Base-by-base conservation (phyloP, 2,113 vertebrate genomes). In the Gobio gobio region DNA sequence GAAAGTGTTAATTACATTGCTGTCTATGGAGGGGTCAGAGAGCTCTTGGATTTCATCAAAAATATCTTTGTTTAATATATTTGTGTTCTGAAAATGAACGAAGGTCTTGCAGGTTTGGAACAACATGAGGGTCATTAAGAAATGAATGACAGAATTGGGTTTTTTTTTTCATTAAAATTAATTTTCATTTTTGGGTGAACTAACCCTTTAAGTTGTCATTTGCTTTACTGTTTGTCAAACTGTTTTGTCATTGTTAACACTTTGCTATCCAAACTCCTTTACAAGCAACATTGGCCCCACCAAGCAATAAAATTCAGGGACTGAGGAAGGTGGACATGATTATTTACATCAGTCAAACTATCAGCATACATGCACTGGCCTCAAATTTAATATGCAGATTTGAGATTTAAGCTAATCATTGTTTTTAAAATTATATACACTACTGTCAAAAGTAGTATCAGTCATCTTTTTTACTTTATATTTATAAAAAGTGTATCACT, bases 251-350 rank as follows among this genome's bases (percentile, higher is more conserved):
- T 61, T 51, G 47, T 29, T 79, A 63, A 79, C 20, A 58, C 36
- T 76, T 54, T 26, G 24, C 4, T 47, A 26, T 80, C 51, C 16
- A 77, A 20, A 33, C 9, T 12, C 29, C 74, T 22, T 77, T 54
- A 22, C 12, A 24, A 18, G 45, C 29, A 58, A 22, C 1, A 78
- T n/a, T 58, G 29, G 20, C 66, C 18, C 24, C 5, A 36, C 36
- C 9, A 77, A 33, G 3, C 29, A 58, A 22, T 58, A 33, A 12
- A 77, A 33, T 33, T 66, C 18, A 49, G 22, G 8, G 73, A 82
- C 85, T 88, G 85, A 86, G 87, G 85, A 86, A 85, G 72, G 54
- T 73, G 85, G 76, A 82, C 85, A 84, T 66, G 51, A n/a, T 66
- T 63, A 80, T 83, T 51, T 79, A 63, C 84, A 76, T 78, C 72